phyloP scores from a whole-genome alignment of 2,113 vertebrate genomes.

The Marmota flaviventris region DNA sequence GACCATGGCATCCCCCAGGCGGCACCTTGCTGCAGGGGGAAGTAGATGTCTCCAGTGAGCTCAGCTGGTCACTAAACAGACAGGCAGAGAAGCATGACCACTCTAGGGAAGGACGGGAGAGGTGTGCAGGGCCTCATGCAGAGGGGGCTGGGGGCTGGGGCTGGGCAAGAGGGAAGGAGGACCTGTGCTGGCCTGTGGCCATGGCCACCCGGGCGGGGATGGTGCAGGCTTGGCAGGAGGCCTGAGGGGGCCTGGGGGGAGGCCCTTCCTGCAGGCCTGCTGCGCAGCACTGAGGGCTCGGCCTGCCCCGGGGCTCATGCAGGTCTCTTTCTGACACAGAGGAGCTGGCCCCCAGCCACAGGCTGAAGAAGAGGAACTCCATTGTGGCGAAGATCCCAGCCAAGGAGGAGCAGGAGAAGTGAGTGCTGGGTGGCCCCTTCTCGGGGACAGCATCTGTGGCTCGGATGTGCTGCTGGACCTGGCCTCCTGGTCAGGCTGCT shows the following conservation, averaged over 20 bases:
- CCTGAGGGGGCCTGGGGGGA: neutral
- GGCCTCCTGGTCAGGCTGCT: no score
- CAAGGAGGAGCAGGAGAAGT: neutral
- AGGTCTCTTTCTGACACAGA: neutral
- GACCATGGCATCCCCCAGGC: neutral
- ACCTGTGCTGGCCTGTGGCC: neutral
- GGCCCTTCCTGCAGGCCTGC: neutral
- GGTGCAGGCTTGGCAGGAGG: neutral
- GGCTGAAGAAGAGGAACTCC: neutral
- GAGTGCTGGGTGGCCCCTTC: neutral
- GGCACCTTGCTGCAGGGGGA: no score
- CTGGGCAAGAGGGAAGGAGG: neutral
- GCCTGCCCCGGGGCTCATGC: accelerated
- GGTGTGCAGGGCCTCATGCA: neutral
- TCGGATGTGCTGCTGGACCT: no score
- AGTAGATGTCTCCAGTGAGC: neutral
- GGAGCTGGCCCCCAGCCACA: constrained; percentile 52
- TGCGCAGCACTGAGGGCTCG: no score
- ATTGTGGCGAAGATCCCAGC: accelerated
- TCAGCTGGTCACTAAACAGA: neutral
- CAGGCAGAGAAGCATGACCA: neutral
- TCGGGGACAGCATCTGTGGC: accelerated
- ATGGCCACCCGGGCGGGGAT: accelerated
- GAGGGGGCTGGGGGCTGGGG: neutral
- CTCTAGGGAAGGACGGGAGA: no score